Percentiles rank a stretch among this genome's conserved stretches.
These are phyloP conservation scores for Lepeophtheirus salmonis DNA, from an alignment of 1,140 invertebrate genomes.

Conservation along the genomic window DNA sequence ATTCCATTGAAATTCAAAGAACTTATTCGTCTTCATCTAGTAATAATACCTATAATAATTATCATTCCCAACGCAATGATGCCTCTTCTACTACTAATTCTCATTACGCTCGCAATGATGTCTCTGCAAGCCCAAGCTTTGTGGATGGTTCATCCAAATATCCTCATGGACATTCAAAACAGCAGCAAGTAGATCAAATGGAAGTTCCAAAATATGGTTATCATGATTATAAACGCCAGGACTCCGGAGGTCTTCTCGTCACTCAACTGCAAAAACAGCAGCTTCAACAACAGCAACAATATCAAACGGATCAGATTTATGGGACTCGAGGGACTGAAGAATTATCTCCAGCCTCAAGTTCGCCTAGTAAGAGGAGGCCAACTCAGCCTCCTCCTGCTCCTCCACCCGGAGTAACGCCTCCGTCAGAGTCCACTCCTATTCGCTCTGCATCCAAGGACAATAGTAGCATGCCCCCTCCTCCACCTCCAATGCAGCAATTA, in stretches of 20 bases:
- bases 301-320: slow-evolving; percentile 3
- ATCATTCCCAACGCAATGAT: neutral
- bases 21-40: neutral
- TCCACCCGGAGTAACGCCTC: slow-evolving; percentile 22
- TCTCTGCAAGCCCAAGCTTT: too few relatives aligned
- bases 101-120: too few relatives aligned
- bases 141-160: too few relatives aligned
- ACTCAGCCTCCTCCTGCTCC: slow-evolving; percentile 27
- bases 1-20: neutral
- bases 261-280: slow-evolving; percentile 2
- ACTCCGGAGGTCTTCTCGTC: neutral
- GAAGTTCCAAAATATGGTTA: too few relatives aligned
- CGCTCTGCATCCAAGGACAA: slow-evolving; percentile 33
- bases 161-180: too few relatives aligned
- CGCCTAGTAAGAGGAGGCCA: slow-evolving; percentile 25
- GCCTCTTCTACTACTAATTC: too few relatives aligned
- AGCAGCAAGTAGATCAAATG: too few relatives aligned
- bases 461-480: slow-evolving; percentile 24
- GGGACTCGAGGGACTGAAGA: neutral
- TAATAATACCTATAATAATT: neutral
- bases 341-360: neutral
- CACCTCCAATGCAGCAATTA: slow-evolving; percentile 21
- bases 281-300: slow-evolving; percentile 26
- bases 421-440: slow-evolving; percentile 26
- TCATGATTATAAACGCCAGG: neutral